These are phyloP conservation scores for Prietella phreatophila DNA, from an alignment of 2,113 vertebrate genomes.

Conservation along the genomic window DNA sequence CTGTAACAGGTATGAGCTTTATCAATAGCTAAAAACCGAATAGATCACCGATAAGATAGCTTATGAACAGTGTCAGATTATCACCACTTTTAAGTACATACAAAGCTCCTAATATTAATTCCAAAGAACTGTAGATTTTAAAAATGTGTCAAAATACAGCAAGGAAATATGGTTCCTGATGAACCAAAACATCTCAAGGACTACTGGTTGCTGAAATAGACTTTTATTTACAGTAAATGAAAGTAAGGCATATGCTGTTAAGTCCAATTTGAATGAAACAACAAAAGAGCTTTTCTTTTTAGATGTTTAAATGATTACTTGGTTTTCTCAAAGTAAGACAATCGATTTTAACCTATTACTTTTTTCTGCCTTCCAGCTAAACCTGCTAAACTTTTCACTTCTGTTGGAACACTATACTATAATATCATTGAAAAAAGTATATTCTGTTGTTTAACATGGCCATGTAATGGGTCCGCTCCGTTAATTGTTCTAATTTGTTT, in stretches of 20 bases:
- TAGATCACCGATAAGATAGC: not conserved
- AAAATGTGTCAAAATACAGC: not conserved
- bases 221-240: not conserved
- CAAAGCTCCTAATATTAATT: not conserved
- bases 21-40: not conserved
- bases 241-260: not conserved
- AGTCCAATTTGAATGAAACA: not conserved
- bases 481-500: not conserved
- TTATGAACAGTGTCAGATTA: not conserved
- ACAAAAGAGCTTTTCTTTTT: not conserved
- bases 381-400: not conserved
- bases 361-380: not conserved
- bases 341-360: not conserved
- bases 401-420: too few relatives aligned
- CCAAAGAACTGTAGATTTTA: not conserved
- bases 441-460: not conserved
- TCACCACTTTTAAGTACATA: too few relatives aligned
- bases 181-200: not conserved
- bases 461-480: not conserved
- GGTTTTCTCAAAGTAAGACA: not conserved
- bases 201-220: not conserved
- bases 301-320: not conserved
- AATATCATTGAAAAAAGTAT: too few relatives aligned
- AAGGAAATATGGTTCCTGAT: not conserved
- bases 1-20: constrained; percentile 42